A percentile compares a stretch with the other conserved stretches of the same genome.
Evolutionary conservation across 2,113 vertebrate species (phyloP).

Genomic region (Chunga burmeisteri): DNA sequence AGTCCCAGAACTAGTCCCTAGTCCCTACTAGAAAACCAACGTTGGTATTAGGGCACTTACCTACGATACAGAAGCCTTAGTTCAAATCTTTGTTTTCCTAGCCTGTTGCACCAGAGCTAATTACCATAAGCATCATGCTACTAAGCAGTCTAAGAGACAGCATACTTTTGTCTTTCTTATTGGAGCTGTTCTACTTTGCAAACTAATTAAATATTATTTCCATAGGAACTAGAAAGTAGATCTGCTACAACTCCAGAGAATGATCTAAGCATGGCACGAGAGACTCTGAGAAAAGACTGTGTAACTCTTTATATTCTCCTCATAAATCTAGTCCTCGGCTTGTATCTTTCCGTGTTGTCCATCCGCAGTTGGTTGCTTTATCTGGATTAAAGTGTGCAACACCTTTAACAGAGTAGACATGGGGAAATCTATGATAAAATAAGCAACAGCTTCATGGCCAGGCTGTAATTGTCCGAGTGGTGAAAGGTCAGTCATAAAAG

Average conservation of each 20-base stretch:
- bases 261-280: neutral
- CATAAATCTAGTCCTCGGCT: neutral
- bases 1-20: neutral
- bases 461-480: neutral
- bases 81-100: neutral
- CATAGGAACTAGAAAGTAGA: neutral
- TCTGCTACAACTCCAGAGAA: neutral
- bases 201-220: neutral
- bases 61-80: rapidly evolving
- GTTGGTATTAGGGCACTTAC: neutral
- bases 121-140: neutral
- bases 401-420: neutral
- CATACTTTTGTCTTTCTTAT: neutral
- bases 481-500: neutral
- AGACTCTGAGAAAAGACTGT: neutral
- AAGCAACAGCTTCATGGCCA: neutral
- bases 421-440: neutral
- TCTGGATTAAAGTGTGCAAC: neutral
- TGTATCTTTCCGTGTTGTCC: neutral
- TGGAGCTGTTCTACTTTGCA: neutral
- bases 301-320: neutral
- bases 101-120: neutral
- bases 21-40: neutral
- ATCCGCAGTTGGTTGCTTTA: neutral
- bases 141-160: neutral